A percentile compares a stretch with the other conserved stretches of the same genome.
phyloP scores from a whole-genome alignment of 2,888 invertebrate genomes.

The Drosophila borborema region DNA sequence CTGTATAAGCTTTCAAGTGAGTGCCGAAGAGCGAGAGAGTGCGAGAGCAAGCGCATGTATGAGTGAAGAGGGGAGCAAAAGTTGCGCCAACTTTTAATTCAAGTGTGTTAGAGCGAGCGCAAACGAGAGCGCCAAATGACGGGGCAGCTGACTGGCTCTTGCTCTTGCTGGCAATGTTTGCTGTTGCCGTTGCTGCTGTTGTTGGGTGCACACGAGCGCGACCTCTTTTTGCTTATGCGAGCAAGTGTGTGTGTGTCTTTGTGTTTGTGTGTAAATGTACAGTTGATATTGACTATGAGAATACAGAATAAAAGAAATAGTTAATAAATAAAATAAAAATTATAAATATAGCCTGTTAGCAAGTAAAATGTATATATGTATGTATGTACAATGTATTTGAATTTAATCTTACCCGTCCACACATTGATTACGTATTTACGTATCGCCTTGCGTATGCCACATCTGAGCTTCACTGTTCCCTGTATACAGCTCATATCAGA shows the following conservation, averaged over 20 bases:
- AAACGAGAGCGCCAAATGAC: conserved; percentile 71
- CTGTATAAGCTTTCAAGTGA: conserved; percentile 46
- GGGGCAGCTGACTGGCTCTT: conserved; percentile 57
- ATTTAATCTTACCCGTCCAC: background rate
- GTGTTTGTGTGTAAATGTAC: conserved; percentile 53
- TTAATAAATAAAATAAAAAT: conserved; percentile 16
- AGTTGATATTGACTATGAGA: conserved; percentile 62
- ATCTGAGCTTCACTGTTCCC: conserved; percentile 42
- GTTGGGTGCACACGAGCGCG: conserved; percentile 80
- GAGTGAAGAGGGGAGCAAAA: conserved; percentile 43
- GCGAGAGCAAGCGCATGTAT: conserved; percentile 20
- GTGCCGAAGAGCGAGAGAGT: conserved; percentile 53
- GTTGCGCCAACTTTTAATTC: conserved; percentile 67
- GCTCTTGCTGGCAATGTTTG: conserved; percentile 46
- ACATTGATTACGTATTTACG: background rate
- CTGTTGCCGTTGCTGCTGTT: conserved; percentile 44
- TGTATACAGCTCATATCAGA: conserved; percentile 54
- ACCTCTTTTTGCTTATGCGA: conserved; percentile 65
- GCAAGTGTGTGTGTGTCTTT: conserved; percentile 12
- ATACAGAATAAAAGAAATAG: conserved; percentile 23
- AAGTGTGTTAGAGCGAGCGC: conserved; percentile 73
- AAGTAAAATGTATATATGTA: background rate
- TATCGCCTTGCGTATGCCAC: conserved; percentile 7
- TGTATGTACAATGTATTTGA: background rate
- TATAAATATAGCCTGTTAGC: conserved; percentile 13